These are phyloP conservation scores for Seira ritae DNA, from an alignment of 2,888 invertebrate species.

Conservation along the genomic window DNA sequence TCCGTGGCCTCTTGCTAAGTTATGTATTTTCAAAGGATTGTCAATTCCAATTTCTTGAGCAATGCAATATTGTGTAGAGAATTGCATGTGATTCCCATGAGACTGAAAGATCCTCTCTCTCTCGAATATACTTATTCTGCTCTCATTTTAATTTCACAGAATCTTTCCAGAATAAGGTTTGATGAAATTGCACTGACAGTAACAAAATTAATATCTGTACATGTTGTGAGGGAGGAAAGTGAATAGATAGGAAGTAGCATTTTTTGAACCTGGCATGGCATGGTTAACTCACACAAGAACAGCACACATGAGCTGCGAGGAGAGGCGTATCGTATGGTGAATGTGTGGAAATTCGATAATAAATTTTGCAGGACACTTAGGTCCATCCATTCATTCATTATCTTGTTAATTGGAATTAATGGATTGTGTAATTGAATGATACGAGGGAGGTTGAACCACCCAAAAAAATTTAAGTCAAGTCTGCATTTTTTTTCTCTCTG, in stretches of 20 bases:
- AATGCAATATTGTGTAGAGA: not conserved
- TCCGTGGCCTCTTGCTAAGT: too few relatives aligned
- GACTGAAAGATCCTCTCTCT: not conserved
- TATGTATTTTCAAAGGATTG: not conserved
- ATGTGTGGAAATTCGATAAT: not conserved
- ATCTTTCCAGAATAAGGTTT: not conserved
- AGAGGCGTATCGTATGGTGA: too few relatives aligned
- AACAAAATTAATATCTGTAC: not conserved
- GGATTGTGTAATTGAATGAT: slow-evolving; percentile 11
- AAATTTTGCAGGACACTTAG: slow-evolving; percentile 7
- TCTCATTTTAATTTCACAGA: not conserved
- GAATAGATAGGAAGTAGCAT: too few relatives aligned
- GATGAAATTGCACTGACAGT: slow-evolving; percentile 6
- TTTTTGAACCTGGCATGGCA: too few relatives aligned
- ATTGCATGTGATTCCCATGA: not conserved
- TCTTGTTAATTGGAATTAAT: slow-evolving; percentile 23
- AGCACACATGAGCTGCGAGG: too few relatives aligned
- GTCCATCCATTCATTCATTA: slow-evolving; percentile 15
- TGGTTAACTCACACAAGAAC: not conserved
- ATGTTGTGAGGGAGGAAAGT: too few relatives aligned
- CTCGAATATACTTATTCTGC: not conserved
- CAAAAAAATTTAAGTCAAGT: not conserved
- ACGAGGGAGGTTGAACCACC: not conserved
- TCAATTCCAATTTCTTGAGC: not conserved
- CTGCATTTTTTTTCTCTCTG: not conserved